Evolutionary conservation across 2,888 invertebrate species (phyloP).

Genomic region (Synanthedon andrenaeformis): DNA sequence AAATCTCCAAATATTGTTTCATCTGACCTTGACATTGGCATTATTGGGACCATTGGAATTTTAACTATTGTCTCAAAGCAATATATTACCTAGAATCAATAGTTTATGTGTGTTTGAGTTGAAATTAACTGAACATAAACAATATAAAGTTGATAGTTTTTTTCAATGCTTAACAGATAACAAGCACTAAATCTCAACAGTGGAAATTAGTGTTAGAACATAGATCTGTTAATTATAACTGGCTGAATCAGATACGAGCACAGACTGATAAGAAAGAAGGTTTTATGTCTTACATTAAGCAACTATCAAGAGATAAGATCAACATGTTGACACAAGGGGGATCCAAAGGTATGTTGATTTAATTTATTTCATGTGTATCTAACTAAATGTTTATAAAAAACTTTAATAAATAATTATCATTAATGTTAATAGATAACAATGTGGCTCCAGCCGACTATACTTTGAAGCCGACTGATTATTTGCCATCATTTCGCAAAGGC

Average conservation of each 20-base stretch:
- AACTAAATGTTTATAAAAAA: no score
- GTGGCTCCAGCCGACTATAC: constrained; percentile 44
- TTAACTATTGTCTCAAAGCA: no score
- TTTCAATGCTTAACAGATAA: constrained; percentile 67
- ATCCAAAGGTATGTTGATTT: constrained; percentile 42
- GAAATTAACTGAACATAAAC: no score
- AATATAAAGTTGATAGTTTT: no score
- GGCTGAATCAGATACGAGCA: constrained; percentile 62
- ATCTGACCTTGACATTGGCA: no score
- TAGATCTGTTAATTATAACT: constrained; percentile 78
- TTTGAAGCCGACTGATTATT: constrained; percentile 51
- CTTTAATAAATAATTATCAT: neutral
- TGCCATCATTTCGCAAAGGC: constrained; percentile 49
- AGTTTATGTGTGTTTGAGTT: no score
- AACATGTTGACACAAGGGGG: constrained; percentile 54
- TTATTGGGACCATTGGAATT: no score
- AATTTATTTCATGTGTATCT: neutral
- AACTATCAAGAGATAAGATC: constrained; percentile 63
- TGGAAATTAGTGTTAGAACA: constrained; percentile 87
- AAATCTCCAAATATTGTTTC: no score
- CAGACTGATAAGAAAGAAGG: constrained; percentile 56
- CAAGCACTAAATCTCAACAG: constrained; percentile 78
- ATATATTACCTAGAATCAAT: no score
- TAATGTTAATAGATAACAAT: constrained; percentile 33
- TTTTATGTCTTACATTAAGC: constrained; percentile 63